phyloP scores from a whole-genome alignment of 2,113 vertebrate species.

The Salvelinus alpinus region DNA sequence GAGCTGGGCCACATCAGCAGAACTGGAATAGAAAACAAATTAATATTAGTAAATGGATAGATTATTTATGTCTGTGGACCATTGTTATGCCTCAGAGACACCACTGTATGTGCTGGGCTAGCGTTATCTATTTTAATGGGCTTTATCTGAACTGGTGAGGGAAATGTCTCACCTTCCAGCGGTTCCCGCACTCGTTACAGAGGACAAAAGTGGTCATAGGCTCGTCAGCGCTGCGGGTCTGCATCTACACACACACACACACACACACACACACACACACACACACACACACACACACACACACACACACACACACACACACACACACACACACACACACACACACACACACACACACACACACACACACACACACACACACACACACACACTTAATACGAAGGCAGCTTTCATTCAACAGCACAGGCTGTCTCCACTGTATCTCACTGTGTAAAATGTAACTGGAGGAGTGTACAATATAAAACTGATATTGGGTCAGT shows the following conservation, averaged over 20 bases:
- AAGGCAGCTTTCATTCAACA: too few species aligned
- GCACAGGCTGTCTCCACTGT: too few species aligned
- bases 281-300: constrained; percentile 14
- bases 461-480: too few species aligned
- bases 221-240: constrained; percentile 95
- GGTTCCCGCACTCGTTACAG: constrained; percentile 97
- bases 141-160: background rate
- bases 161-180: constrained; percentile 89
- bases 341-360: background rate
- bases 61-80: too few species aligned
- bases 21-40: constrained; percentile 64
- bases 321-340: constrained; percentile 17
- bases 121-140: too few species aligned
- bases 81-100: too few species aligned
- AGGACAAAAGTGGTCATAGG: constrained; percentile 98
- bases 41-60: background rate
- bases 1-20: constrained; percentile 65
- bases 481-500: background rate
- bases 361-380: constrained; percentile 14
- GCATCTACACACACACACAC: constrained; percentile 75
- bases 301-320: constrained; percentile 22
- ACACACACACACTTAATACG: constrained; percentile 11
- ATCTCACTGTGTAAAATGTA: too few species aligned
- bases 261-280: background rate
- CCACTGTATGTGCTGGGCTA: too few species aligned